A percentile compares a stretch with the other conserved stretches of the same genome.
Conservation (phyloP, 2,888 invertebrate genomes). For the Barypeithes pellucidus region DNA sequence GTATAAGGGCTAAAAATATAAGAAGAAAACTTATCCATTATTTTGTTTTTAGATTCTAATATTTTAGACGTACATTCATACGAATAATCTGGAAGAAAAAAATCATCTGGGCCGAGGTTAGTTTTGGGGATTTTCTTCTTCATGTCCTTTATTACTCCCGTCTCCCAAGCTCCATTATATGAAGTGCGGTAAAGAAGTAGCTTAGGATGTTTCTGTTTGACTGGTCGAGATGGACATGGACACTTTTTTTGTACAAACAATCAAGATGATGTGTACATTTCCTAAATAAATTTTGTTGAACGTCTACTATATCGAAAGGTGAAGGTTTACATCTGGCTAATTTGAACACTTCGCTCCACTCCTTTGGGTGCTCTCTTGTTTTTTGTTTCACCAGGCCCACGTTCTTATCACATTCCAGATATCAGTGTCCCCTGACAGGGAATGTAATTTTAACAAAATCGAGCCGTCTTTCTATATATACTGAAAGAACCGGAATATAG, state of each 20-base stretch:
- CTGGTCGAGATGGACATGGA: not conserved
- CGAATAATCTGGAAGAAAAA: not conserved
- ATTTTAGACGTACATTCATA: not conserved
- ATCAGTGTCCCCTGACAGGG: conserved; percentile 2
- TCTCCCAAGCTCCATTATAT: not conserved
- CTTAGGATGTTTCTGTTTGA: not conserved
- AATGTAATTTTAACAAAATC: not conserved
- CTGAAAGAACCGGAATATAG: conserved; percentile 13
- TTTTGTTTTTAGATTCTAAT: not conserved
- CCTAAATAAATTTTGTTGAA: not conserved
- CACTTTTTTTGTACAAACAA: not conserved
- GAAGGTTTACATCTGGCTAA: not conserved
- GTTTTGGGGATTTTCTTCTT: not conserved
- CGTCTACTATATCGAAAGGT: not conserved
- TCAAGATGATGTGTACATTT: not conserved
- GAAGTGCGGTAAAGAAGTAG: not conserved
- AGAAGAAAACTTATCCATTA: not conserved
- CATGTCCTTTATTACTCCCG: not conserved
- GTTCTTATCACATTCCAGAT: conserved; percentile 26
- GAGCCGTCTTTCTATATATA: not conserved
- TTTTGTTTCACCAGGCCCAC: conserved; percentile 5
- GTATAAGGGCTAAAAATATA: not conserved
- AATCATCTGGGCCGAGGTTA: not conserved
- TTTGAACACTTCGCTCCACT: not conserved
- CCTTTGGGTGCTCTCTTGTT: not conserved